Conservation (phyloP, 2,797 vertebrate genomes). For the Sebastes steindachneri region DNA sequence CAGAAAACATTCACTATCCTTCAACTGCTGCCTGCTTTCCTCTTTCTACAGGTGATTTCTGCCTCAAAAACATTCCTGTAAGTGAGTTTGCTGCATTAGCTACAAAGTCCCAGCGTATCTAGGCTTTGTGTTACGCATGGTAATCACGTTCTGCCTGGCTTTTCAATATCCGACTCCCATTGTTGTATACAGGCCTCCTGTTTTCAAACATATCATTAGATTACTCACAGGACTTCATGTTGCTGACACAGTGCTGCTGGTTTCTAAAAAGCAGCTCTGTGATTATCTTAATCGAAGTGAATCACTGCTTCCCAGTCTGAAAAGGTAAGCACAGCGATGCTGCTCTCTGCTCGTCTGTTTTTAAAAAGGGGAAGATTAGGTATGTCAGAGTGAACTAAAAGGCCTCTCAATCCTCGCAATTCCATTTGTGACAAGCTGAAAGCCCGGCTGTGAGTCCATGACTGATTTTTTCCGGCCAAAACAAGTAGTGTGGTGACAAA, state of each 20-base stretch:
- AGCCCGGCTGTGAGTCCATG: not conserved
- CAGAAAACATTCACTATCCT: not conserved
- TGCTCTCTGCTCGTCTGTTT: not conserved
- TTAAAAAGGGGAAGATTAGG: constrained; percentile 12
- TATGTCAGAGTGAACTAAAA: constrained; percentile 11
- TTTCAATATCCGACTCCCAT: constrained; percentile 35
- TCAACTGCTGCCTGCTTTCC: not conserved
- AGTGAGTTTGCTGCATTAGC: not conserved
- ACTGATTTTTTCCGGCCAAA: constrained; percentile 1
- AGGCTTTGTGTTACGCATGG: constrained; percentile 4
- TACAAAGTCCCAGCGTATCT: not conserved
- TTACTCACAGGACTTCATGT: constrained; percentile 39
- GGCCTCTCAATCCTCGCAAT: not conserved
- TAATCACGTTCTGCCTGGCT: constrained; percentile 17
- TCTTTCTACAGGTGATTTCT: not conserved
- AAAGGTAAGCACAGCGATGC: constrained; percentile 14
- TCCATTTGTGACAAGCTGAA: constrained; percentile 2
- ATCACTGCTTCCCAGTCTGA: constrained; percentile 37
- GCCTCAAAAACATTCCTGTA: not conserved
- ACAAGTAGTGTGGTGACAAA: not conserved
- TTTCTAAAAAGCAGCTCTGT: constrained; percentile 44
- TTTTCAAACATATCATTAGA: constrained; percentile 56
- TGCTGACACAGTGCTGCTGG: constrained; percentile 44
- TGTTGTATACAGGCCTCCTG: constrained; percentile 23
- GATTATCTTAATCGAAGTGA: constrained; percentile 61